Evolutionary conservation across 2,113 vertebrate genomes (phyloP).

Genomic region (Telmatochromis brichardi): DNA sequence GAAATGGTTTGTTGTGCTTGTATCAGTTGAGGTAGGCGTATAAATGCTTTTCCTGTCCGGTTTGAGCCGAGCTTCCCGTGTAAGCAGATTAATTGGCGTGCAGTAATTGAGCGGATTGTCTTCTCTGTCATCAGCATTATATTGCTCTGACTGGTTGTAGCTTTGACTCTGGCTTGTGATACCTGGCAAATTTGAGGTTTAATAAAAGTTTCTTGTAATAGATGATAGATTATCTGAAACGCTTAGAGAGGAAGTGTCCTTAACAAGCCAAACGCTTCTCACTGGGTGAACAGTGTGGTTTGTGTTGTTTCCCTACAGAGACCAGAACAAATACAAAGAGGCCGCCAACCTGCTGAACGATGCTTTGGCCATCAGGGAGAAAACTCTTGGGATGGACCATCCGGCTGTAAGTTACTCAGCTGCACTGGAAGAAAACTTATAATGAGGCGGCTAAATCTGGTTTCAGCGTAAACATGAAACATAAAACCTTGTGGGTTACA

Average conservation of each 20-base stretch:
- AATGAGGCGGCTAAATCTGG: neutral
- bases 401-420: slow-evolving; percentile 70
- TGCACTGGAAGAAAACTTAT: neutral
- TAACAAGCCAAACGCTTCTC: too few species aligned
- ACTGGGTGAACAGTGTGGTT: too few species aligned
- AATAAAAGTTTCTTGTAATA: neutral
- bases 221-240: neutral
- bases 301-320: slow-evolving; percentile 53
- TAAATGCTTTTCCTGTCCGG: fast-evolving
- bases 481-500: neutral
- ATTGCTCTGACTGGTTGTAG: neutral
- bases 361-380: slow-evolving; percentile 81
- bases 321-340: slow-evolving; percentile 90
- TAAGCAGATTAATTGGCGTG: neutral
- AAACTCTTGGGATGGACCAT: slow-evolving; percentile 80
- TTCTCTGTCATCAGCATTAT: neutral
- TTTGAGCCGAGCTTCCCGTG: neutral
- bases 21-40: neutral
- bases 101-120: neutral
- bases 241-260: neutral
- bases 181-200: neutral
- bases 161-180: neutral
- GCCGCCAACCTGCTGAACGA: slow-evolving; percentile 83
- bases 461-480: neutral
- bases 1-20: neutral